These are phyloP conservation scores for Loripinus fragilis DNA, from an alignment of 2,888 invertebrate genomes.

Conservation along the genomic window DNA sequence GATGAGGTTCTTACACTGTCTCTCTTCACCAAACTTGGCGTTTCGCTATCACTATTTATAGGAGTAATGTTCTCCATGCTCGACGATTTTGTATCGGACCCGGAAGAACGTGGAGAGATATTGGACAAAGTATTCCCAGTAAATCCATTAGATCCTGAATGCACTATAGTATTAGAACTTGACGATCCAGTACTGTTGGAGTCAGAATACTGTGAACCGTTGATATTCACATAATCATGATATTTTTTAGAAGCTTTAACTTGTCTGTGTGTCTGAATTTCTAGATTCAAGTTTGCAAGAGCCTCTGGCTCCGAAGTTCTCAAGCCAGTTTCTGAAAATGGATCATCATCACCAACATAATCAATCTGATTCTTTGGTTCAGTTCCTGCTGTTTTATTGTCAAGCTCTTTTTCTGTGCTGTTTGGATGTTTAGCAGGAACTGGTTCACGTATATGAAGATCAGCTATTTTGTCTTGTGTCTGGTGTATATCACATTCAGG, in stretches of 20 bases:
- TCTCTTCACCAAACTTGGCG: constrained; percentile 25
- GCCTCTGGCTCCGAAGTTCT: constrained; percentile 27
- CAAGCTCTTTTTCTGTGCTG: background rate
- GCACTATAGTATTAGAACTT: constrained; percentile 38
- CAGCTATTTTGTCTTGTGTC: constrained; percentile 42
- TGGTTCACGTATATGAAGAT: constrained; percentile 42
- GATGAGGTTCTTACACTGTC: constrained; percentile 57
- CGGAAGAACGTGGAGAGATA: constrained; percentile 54
- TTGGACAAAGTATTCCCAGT: constrained; percentile 34
- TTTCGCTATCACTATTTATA: constrained; percentile 75
- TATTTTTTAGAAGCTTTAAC: constrained; percentile 4
- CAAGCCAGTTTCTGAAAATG: background rate
- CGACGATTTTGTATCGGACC: constrained; percentile 59
- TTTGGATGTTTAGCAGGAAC: background rate
- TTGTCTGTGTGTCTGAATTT: background rate
- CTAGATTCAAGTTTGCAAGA: background rate
- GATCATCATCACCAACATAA: background rate
- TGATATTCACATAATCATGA: constrained; percentile 57
- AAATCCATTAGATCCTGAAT: constrained; percentile 42
- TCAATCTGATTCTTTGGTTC: background rate
- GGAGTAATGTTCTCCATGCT: constrained; percentile 73
- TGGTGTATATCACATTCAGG: constrained; percentile 58
- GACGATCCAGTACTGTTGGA: constrained; percentile 43
- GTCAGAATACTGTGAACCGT: constrained; percentile 43
- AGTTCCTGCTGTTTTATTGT: background rate